A percentile compares a stretch with the other conserved stretches of the same genome.
Evolutionary conservation across 2,888 invertebrate species (phyloP).

Genomic region (Zaprionus obscuricornis): DNA sequence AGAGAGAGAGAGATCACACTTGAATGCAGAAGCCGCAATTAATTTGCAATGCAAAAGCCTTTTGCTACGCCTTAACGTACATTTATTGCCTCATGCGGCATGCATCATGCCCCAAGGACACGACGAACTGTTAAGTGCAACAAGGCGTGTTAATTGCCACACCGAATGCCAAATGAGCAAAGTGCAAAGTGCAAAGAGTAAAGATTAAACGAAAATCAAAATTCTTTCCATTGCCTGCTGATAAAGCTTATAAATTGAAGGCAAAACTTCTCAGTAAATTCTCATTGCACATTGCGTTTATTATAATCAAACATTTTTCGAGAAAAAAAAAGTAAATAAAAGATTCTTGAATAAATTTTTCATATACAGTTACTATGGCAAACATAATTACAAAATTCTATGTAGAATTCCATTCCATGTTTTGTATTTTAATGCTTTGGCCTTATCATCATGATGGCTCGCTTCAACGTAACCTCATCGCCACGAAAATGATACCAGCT

Average conservation of each 20-base stretch:
- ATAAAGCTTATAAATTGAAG: too few relatives aligned
- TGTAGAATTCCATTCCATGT: background rate
- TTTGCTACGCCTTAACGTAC: slow-evolving; percentile 64
- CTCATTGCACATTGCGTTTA: too few relatives aligned
- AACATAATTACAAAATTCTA: background rate
- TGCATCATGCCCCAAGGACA: slow-evolving; percentile 3
- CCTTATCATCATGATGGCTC: too few relatives aligned
- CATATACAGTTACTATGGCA: background rate
- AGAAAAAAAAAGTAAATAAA: too few relatives aligned
- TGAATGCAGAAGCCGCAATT: slow-evolving; percentile 56
- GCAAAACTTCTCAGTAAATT: too few relatives aligned
- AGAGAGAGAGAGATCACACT: slow-evolving; percentile 14
- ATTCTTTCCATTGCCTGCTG: too few relatives aligned
- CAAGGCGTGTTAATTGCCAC: slow-evolving; percentile 64
- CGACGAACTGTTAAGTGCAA: slow-evolving; percentile 41
- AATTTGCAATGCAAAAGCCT: slow-evolving; percentile 75
- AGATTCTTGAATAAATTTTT: too few relatives aligned
- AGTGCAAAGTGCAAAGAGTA: slow-evolving; percentile 16
- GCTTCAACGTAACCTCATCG: slow-evolving; percentile 25
- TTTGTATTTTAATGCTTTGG: slow-evolving; percentile 45
- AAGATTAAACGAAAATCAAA: slow-evolving; percentile 45
- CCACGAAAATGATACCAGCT: slow-evolving; percentile 34
- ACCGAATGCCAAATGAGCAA: slow-evolving; percentile 29
- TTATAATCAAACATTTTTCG: too few relatives aligned
- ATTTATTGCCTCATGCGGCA: slow-evolving; percentile 31